Evolutionary conservation across 2,113 vertebrate species (phyloP), one percentile per base, ranked within the genome.

Genomic region (Anarhynchus alexandrinus): DNA sequence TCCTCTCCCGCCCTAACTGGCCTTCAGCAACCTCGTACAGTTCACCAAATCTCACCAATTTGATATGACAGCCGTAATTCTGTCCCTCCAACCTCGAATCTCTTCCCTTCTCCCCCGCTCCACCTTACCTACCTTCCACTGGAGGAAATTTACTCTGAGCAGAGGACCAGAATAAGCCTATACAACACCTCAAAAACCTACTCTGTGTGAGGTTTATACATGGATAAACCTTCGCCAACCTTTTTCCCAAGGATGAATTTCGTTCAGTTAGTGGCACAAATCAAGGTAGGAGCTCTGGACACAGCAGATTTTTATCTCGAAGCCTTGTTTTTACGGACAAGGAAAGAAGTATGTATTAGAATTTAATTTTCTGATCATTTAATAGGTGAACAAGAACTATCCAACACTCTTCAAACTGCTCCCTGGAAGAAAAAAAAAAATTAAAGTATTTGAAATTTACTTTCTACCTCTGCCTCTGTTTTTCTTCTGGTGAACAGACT

Each of bases 61-160:
- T 13, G 9, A 72, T 12, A 49, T 16, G 18, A 36, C 1, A 1
- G 61, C 26, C 1, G 0, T 43, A 32, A 32, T 43, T 82, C 22
- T 40, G n/a, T 55, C 71, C 54, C 27, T 57, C n/a, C 29, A 26
- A 16, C 64, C 36, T 58, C 7, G 6, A 38, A 42, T 20, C 18
- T 67, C 54, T 15, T 67, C 11, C 62, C 10, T 82, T 26, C 17
- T 27, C 15, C 29, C 4, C 17, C 10, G 9, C 64, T 71, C 51
- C 62, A 45, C 40, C 65, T 52, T 15, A 52, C 27, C 45, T 32
- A 11, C 81, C 47, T 66, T n/a, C n/a, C 70, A 43, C 43, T 36
- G 21, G 20, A 36, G 13, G 32, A 29, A 21, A 26, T 22, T 27
- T 27, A 14, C 30, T 36, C 51, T 49, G 4, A 8, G n/a, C 40